These are phyloP conservation scores for Acholoe squamosa DNA, from an alignment of 2,888 invertebrate genomes.

Conservation along the genomic window DNA sequence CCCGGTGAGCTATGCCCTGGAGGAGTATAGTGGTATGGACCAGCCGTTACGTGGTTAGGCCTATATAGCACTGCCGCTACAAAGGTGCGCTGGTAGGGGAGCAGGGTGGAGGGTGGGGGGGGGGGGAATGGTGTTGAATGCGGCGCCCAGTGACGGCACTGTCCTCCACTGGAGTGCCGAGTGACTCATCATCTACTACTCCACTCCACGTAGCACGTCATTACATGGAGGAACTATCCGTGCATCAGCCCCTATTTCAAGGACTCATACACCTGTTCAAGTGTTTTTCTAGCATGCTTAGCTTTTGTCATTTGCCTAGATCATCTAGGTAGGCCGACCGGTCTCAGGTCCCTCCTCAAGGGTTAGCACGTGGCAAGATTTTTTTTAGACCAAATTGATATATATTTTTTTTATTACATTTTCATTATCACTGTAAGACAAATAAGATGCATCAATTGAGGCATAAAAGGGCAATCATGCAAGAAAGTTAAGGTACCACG, in stretches of 20 bases:
- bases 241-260: not conserved
- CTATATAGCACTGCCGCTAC: not conserved
- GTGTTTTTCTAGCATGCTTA: too few species aligned
- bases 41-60: not conserved
- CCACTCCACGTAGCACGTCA: not conserved
- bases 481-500: too few species aligned
- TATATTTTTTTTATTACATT: too few species aligned
- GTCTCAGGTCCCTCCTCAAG: too few species aligned
- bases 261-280: not conserved
- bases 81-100: not conserved
- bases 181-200: not conserved
- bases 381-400: too few species aligned
- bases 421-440: too few species aligned
- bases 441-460: too few species aligned
- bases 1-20: conserved; percentile 6
- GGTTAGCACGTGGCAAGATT: too few species aligned
- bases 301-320: too few species aligned
- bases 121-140: not conserved
- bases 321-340: too few species aligned
- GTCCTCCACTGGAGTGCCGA: not conserved
- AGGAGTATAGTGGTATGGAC: not conserved
- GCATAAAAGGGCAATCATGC: too few species aligned
- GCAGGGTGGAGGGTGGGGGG: not conserved
- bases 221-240: too few species aligned
- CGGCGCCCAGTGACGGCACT: not conserved